Evolutionary conservation across 2,113 vertebrate species (phyloP).

Genomic region (Pelodiscus sinensis): DNA sequence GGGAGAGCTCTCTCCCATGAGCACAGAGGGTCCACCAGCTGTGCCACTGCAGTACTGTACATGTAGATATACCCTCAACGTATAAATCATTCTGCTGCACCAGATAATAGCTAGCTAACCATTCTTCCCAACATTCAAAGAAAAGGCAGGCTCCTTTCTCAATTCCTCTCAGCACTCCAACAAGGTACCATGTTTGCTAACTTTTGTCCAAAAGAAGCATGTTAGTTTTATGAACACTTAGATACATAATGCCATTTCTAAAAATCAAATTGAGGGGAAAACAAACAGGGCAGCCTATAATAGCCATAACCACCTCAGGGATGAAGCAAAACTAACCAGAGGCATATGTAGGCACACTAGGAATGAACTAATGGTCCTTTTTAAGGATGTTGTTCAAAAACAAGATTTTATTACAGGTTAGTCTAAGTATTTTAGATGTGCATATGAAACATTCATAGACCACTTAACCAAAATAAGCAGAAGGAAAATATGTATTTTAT

Average conservation of each 20-base stretch:
- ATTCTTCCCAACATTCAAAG: accelerated
- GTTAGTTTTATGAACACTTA: not conserved
- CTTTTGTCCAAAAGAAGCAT: accelerated
- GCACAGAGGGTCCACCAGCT: not conserved
- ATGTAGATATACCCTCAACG: not conserved
- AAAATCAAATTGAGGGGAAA: not conserved
- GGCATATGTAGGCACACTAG: not conserved
- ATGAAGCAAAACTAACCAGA: constrained; percentile 35
- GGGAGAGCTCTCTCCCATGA: too few species aligned
- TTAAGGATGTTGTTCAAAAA: constrained; percentile 48
- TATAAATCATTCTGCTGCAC: not conserved
- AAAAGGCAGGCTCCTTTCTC: not conserved
- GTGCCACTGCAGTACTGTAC: too few species aligned
- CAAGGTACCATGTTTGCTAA: not conserved
- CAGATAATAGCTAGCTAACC: not conserved
- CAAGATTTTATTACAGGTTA: constrained; percentile 31
- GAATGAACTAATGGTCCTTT: constrained; percentile 49
- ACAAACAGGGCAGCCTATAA: not conserved
- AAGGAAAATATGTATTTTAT: accelerated
- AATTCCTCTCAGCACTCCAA: not conserved
- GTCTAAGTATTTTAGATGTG: constrained; percentile 40
- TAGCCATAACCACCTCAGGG: not conserved
- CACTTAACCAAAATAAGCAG: not conserved
- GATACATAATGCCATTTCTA: not conserved
- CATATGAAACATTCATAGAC: not conserved